phyloP scores from a whole-genome alignment of 1,140 invertebrate species.

The Cydia pomonella region DNA sequence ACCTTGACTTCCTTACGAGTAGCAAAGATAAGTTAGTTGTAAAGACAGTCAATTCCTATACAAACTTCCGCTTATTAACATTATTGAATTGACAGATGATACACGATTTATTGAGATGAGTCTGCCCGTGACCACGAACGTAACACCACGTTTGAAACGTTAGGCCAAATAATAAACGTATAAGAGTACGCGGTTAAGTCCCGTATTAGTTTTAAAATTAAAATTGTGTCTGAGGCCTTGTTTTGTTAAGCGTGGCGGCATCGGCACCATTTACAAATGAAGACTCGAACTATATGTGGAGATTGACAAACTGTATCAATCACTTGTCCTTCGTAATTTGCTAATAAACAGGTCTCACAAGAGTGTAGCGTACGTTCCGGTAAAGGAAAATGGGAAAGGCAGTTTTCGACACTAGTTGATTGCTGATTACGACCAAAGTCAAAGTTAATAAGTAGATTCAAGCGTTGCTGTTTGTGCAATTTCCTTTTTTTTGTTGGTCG shows the following conservation, averaged over 20 bases:
- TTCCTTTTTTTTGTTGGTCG: not conserved
- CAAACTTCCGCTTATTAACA: not conserved
- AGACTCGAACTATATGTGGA: no score
- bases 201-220: no score
- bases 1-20: conserved; percentile 7
- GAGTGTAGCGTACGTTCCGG: conserved; percentile 10
- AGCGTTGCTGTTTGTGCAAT: conserved; percentile 6
- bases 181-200: no score
- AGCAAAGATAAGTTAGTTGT: not conserved
- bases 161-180: no score
- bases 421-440: conserved; percentile 7
- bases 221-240: no score
- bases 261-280: no score
- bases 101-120: no score
- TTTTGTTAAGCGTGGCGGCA: no score
- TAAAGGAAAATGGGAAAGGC: conserved; percentile 14
- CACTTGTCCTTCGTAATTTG: not conserved
- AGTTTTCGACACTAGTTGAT: not conserved
- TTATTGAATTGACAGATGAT: no score
- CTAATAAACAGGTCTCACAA: conserved; percentile 7
- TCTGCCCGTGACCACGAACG: no score
- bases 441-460: not conserved
- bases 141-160: no score
- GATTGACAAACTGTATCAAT: not conserved
- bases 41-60: not conserved